Conservation (phyloP, 2,888 invertebrate species). For the Lycaena phlaeas region DNA sequence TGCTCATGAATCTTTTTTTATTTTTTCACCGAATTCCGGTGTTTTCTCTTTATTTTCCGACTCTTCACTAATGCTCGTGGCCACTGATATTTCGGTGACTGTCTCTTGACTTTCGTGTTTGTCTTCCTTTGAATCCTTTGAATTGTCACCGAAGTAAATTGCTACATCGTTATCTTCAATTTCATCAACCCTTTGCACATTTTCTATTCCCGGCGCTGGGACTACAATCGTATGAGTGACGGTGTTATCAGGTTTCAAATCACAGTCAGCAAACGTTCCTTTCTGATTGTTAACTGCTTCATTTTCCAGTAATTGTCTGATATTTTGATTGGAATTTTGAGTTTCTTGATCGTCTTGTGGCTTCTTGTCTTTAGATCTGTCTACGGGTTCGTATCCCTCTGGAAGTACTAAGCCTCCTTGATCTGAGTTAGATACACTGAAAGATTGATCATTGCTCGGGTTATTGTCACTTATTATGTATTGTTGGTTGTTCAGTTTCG, state of each 20-base stretch:
- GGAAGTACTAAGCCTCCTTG: slow-evolving; percentile 47
- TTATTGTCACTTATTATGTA: background rate
- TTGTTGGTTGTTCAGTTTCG: slow-evolving; percentile 7
- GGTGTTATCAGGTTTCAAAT: slow-evolving; percentile 55
- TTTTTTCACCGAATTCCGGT: slow-evolving; percentile 42
- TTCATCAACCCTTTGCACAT: slow-evolving; percentile 40
- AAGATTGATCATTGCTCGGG: background rate
- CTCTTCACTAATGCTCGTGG: slow-evolving; percentile 59
- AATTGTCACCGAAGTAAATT: slow-evolving; percentile 59
- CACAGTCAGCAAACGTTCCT: slow-evolving; percentile 36
- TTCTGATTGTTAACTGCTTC: slow-evolving; percentile 28
- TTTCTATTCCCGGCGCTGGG: slow-evolving; percentile 40
- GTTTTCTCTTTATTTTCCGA: slow-evolving; percentile 28
- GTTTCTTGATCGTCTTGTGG: slow-evolving; percentile 34
- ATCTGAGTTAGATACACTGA: slow-evolving; percentile 24
- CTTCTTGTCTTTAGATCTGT: slow-evolving; percentile 31
- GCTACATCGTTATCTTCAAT: slow-evolving; percentile 74
- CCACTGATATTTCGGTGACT: slow-evolving; percentile 62
- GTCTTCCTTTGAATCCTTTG: slow-evolving; percentile 23
- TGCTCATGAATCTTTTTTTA: slow-evolving; percentile 33
- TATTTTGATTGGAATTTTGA: slow-evolving; percentile 34
- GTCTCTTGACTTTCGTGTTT: slow-evolving; percentile 32
- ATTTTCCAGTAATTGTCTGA: slow-evolving; percentile 27
- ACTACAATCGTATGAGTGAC: slow-evolving; percentile 53
- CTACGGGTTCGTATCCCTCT: slow-evolving; percentile 56